phyloP scores from a whole-genome alignment of 2,113 vertebrate species.

The Crotalus viridis region DNA sequence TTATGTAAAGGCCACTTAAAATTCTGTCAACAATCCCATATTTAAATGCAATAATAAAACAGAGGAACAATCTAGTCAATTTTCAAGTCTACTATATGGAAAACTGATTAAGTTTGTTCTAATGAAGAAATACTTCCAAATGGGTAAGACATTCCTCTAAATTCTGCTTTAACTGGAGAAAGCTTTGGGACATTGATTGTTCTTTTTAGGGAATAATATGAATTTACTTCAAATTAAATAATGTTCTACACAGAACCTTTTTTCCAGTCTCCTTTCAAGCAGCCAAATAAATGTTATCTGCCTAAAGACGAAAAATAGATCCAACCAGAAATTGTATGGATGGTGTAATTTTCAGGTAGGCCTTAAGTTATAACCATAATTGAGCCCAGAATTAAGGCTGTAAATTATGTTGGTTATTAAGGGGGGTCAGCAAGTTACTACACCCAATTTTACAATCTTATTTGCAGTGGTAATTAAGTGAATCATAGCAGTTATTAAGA shows the following conservation, averaged over 20 bases:
- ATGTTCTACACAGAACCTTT: neutral
- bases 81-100: constrained; percentile 23
- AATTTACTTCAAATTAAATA: neutral
- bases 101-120: constrained; percentile 1
- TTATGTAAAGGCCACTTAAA: neutral
- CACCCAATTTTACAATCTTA: neutral
- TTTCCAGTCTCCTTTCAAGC: neutral
- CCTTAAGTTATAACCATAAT: neutral
- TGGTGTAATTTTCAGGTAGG: neutral
- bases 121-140: neutral
- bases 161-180: neutral
- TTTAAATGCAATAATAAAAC: neutral
- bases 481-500: neutral
- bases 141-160: neutral
- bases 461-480: neutral
- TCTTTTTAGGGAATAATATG: neutral
- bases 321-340: neutral
- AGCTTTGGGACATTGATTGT: neutral
- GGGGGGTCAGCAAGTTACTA: too few relatives aligned
- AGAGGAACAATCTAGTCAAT: neutral
- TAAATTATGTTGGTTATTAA: neutral
- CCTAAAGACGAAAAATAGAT: neutral
- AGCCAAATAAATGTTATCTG: neutral
- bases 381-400: neutral
- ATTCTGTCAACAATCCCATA: neutral